A percentile compares a stretch with the other conserved stretches of the same genome.
phyloP scores from a whole-genome alignment of 2,888 invertebrate genomes.

The Notodonta dromedarius region DNA sequence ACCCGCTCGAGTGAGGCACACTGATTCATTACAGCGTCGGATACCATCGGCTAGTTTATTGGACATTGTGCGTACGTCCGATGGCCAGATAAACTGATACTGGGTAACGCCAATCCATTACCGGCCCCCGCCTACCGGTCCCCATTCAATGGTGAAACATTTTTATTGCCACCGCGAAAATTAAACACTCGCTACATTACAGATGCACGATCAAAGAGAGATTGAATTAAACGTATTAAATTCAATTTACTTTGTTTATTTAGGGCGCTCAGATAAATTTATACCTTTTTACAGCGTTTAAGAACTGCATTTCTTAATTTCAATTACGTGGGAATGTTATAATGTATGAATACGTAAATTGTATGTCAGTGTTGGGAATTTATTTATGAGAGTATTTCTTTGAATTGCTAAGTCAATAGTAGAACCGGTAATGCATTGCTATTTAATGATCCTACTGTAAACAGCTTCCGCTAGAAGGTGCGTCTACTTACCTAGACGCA shows the following conservation, averaged over 20 bases:
- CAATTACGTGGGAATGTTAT: background rate
- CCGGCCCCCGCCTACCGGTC: constrained; percentile 53
- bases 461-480: too few relatives aligned
- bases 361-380: background rate
- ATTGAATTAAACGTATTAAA: constrained; percentile 57
- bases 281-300: constrained; percentile 19
- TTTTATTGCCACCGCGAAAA: constrained; percentile 72
- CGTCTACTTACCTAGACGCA: too few relatives aligned
- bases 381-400: background rate
- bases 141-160: constrained; percentile 64
- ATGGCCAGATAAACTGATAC: constrained; percentile 71
- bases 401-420: too few relatives aligned
- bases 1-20: constrained; percentile 38
- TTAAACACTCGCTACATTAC: constrained; percentile 67
- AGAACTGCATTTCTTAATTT: constrained; percentile 1
- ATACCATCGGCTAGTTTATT: constrained; percentile 79
- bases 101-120: constrained; percentile 75
- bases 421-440: too few relatives aligned
- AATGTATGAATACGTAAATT: background rate
- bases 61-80: constrained; percentile 76
- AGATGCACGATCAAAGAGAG: constrained; percentile 60
- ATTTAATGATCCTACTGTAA: too few relatives aligned
- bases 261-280: constrained; percentile 39
- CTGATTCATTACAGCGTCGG: constrained; percentile 78
- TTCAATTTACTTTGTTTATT: constrained; percentile 58